A percentile compares a stretch with the other conserved stretches of the same genome.
Conservation (phyloP, 2,797 vertebrate species). For the Gymnoscopelus microlampas region DNA sequence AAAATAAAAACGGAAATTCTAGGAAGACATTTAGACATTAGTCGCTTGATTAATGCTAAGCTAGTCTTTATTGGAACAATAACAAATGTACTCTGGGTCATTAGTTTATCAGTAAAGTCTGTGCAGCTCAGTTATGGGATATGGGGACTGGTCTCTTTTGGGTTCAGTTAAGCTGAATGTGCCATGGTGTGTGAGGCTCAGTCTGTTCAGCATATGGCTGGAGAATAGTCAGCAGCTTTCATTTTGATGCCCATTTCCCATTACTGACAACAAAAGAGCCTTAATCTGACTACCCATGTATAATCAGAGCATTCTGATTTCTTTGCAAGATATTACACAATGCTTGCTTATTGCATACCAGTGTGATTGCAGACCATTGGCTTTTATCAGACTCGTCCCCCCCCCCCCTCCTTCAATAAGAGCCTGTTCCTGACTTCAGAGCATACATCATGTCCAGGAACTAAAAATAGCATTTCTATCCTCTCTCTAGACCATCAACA, state of each 20-base stretch:
- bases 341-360: not conserved
- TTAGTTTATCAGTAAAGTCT: slow-evolving; percentile 39
- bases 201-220: slow-evolving; percentile 66
- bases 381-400: too few relatives aligned
- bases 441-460: not conserved
- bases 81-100: slow-evolving; percentile 35
- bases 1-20: not conserved
- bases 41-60: slow-evolving; percentile 47
- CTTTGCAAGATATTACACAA: not conserved
- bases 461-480: not conserved
- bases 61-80: slow-evolving; percentile 48
- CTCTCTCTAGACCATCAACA: slow-evolving; percentile 4
- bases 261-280: slow-evolving; percentile 9
- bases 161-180: slow-evolving; percentile 65
- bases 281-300: not conserved
- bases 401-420: too few relatives aligned
- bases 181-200: slow-evolving; percentile 57
- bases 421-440: not conserved
- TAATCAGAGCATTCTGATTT: not conserved
- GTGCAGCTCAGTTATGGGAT: slow-evolving; percentile 53
- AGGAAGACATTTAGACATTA: not conserved
- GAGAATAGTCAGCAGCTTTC: slow-evolving; percentile 50
- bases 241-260: slow-evolving; percentile 41
- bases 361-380: not conserved
- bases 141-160: slow-evolving; percentile 60